Evolutionary conservation across 2,888 invertebrate species (phyloP), one percentile per base, ranked within the genome.

Genomic region (Steinernema hermaphroditum): DNA sequence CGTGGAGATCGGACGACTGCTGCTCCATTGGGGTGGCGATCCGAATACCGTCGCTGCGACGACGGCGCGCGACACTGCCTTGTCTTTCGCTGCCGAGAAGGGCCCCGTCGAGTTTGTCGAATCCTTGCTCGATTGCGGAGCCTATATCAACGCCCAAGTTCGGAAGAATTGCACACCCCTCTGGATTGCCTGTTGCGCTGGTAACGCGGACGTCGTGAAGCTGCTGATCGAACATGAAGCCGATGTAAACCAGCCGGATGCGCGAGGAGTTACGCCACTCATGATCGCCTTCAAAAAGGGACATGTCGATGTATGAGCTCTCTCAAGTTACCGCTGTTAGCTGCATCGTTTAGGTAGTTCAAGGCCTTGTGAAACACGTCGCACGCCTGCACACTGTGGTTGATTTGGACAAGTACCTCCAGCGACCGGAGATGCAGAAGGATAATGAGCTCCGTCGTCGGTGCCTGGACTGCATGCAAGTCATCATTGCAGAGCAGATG

Each of bases 51-150:
- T 96, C 22, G 97, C 97, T 34, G 97, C 98, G 77, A 97, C 97
- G 22, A 94, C 95, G 19, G 95, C 96, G 2, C 90, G 96, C 71
- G 98, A 98, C 89, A 98, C 98, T 6, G 97, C 98, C 27, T 91
- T 98, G 70, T 98, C 97, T 76, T 98, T 98, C 84, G 97, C 97
- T 76, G 96, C 97, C n/a, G 98, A 98, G 87, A 98, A 98, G 88
- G 98, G 98, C 0, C 97, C 98, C 89, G 92, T 93, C 86, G 92
- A 95, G 80, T 90, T 90, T 87, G 90, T 90, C 2, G 89, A 90
- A 74, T 86, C 90, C 69, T 86, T 90, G 12, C 82, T 90, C 32
- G 83, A 86, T 0, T 34, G 76, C 29, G 77, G 78, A 0, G 82
- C 85, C 0, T 37, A 93, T 75, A 94, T 97, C 0, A 97, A 98